Base-by-base conservation (phyloP, 1,140 invertebrate genomes). In the Bursaphelenchus mucronatus region DNA sequence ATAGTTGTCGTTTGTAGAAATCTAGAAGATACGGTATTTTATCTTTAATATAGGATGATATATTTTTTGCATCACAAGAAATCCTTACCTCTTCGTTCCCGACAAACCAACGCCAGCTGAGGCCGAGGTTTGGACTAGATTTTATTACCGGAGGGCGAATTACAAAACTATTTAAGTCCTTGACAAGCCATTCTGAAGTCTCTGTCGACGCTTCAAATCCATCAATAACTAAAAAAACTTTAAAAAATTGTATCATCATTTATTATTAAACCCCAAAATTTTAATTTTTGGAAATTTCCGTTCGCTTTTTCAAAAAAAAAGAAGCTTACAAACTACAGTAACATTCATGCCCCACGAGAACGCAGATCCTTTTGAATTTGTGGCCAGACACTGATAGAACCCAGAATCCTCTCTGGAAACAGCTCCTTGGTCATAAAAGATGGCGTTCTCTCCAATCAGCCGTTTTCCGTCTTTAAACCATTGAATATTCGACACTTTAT, bases 381-480 rank as follows among this genome's bases (percentile, higher is more conserved):
- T 21, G 1, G 30, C 53, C 13, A n/a, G 6, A 45, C 53, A 55
- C 13, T 21, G 53, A 45, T 55, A 55, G 19, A 55, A n/a, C n/a
- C 53, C 53, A n/a, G 53, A 55, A 45, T 55, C 53, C 13, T n/a
- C 19, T 6, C 53, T 21, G 30, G 53, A 55, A 55, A 55, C 53
- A 4, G 19, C 6, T 21, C 13, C 13, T 15, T 15, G n/a, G 19
- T 55, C 53, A 4, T 15, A 45, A 21, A 55, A 55, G 13, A 30
- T 21, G 19, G 53, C 53, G 4, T 13, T 21, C 30, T 55, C 53
- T n/a, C n/a, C 19, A n/a, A 15, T 13, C 19, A 55, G 53, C 19
- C 19, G 53, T 44, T 55, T 13, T 4, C 53, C 53, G 19, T 55
- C 53, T 44, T 55, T 55, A 15, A 45, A n/a, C 53, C 53, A 55